These are phyloP conservation scores for Lagria hirta DNA, from an alignment of 2,888 invertebrate species.

Conservation along the genomic window DNA sequence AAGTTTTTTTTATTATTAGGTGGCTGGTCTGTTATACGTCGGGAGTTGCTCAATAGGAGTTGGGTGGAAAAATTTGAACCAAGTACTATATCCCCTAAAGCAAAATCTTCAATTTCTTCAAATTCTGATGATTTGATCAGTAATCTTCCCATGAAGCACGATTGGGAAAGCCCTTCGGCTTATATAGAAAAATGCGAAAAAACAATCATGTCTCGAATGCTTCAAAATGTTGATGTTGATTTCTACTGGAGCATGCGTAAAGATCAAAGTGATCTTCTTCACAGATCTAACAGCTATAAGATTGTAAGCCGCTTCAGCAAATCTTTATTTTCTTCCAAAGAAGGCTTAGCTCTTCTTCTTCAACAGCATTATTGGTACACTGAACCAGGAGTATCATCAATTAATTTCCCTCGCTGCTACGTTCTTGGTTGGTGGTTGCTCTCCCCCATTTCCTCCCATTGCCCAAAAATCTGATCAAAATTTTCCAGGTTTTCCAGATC, in stretches of 20 bases:
- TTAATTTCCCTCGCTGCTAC: constrained; percentile 86
- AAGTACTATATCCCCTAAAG: constrained; percentile 29
- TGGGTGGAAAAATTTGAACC: constrained; percentile 71
- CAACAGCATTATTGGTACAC: constrained; percentile 85
- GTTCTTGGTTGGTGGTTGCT: constrained; percentile 60
- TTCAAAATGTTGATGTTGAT: constrained; percentile 78
- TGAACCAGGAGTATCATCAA: constrained; percentile 76
- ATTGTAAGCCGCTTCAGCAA: constrained; percentile 80
- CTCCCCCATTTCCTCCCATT: not conserved
- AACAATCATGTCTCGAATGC: constrained; percentile 68
- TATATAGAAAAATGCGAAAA: constrained; percentile 67
- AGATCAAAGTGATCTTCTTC: constrained; percentile 76
- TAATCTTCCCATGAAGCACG: constrained; percentile 50
- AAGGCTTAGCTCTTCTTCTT: constrained; percentile 76
- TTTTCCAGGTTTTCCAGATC: constrained; percentile 67
- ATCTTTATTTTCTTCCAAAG: constrained; percentile 90
- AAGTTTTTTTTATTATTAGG: constrained; percentile 51
- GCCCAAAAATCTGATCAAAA: not conserved
- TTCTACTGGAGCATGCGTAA: constrained; percentile 89
- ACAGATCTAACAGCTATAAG: constrained; percentile 63
- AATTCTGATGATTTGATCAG: constrained; percentile 48
- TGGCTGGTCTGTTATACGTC: constrained; percentile 70
- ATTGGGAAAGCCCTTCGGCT: constrained; percentile 50
- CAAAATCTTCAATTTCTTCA: constrained; percentile 21
- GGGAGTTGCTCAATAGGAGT: constrained; percentile 68